Base-by-base conservation (phyloP, 2,888 invertebrate genomes). In the Leptinotarsa haldemani region DNA sequence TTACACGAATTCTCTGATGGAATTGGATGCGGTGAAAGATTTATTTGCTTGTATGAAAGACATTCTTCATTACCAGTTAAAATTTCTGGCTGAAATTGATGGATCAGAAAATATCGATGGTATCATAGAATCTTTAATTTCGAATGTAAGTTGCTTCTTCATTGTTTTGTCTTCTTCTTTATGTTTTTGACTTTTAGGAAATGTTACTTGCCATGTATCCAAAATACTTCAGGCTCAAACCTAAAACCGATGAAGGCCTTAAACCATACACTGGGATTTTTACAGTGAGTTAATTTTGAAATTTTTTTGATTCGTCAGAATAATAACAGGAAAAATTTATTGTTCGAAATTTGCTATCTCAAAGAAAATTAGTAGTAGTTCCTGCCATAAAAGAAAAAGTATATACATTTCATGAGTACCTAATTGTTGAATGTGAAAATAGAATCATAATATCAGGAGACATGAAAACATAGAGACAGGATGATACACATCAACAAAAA, bases 141-240 rank as follows among this genome's bases (percentile, higher is more conserved):
- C 81, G 63, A 80, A 80, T 75, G 86, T 86, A 83, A 82, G 82
- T 63, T n/a, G 9, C 4, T 48, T 12, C 5, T 13, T 47, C 2
- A 1, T 3, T n/a, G 25, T 30, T 1, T 13, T 30, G 16, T 9
- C 18, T 18, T 13, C 18, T 63, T 46, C 18, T 48, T 16, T 53
- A 5, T 18, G n/a, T 7, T 53, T 16, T 48, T 53, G 5, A 18
- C 48, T 75, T 86, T 74, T 69, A 87, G 87, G 83, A 84, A 78
- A 73, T 77, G 22, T 72, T 85, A 63, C 87, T 87, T 73, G 80
- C 85, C 68, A 74, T 84, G 5, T 87, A 87, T 76, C 85, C 86
- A 15, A 70, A 81, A 30, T 87, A 87, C 77, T 84, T 83, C 46
- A 84, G 82, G 76, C 87, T 86, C 73, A 87, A 87, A 76, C 85